Evolutionary conservation across 2,797 vertebrate species (phyloP), one percentile per base, ranked within the genome.

Genomic region (Bryconaethiops microstoma): DNA sequence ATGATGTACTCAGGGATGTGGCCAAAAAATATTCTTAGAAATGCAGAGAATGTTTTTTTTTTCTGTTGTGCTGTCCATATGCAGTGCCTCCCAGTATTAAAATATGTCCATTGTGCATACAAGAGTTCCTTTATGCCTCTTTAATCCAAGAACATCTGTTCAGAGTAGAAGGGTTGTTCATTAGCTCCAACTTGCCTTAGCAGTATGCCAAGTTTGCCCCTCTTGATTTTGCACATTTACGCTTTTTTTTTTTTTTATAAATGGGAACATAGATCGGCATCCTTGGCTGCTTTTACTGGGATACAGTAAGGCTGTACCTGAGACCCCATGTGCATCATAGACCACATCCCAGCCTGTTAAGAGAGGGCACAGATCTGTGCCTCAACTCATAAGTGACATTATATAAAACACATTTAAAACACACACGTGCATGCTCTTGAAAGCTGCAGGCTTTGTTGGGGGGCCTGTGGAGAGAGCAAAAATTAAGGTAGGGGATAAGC

Each of bases 351-450:
- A 64, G 65, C 60, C 74, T 29, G 4, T 14, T 76, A 52, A 76
- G 21, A 65, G 45, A 76, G 75, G 69, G 52, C 80, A 82, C 63
- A 45, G 48, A 60, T 29, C 48, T 4, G 74, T 78, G 45, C 65
- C 80, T 78, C 73, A 74, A 69, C 70, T 78, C 71, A 72, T 75
- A 69, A 82, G 68, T 72, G 85, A 78, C 77, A 25, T 82, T 71
- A 69, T 81, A 83, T 70, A 86, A 86, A 86, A 84, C 77, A 84
- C 79, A 76, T 78, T 84, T 7, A 74, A 84, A 84, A 69, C 76
- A 78, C 78, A 81, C 73, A 81, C 62, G 68, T 76, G 81, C 85
- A 86, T 86, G 83, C 83, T 79, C 25, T 35, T 84, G 68, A 80
- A 83, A 77, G 62, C 62, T 77, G 63, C 25, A 54, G 39, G 65